Conservation (phyloP, 2,797 vertebrate species). For the Pelodytes ibericus region DNA sequence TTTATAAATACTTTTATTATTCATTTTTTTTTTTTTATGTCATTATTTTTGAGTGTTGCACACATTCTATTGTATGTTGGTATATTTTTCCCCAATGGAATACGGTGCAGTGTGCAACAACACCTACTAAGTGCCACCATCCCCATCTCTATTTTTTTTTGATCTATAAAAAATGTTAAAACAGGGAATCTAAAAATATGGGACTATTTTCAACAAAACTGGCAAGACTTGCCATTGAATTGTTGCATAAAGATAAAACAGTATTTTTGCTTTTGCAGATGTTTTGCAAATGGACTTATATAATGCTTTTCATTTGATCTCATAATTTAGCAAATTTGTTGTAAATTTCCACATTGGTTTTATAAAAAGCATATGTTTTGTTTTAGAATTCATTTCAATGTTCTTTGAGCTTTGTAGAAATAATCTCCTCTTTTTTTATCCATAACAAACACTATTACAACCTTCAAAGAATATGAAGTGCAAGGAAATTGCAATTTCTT, state of each 20-base stretch:
- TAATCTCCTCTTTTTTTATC: background rate
- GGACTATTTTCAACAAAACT: too few species aligned
- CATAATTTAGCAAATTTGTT: background rate
- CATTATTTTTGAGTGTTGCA: too few species aligned
- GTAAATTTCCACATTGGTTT: background rate
- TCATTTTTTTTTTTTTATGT: too few species aligned
- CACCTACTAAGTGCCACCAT: too few species aligned
- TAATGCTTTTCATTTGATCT: background rate
- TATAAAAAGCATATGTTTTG: background rate
- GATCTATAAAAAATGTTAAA: too few species aligned
- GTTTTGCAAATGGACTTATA: background rate
- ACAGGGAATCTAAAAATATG: too few species aligned
- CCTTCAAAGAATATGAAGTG: slow-evolving; percentile 4
- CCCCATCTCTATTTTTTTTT: too few species aligned
- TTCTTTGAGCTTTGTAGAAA: background rate
- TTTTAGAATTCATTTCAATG: background rate
- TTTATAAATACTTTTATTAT: too few species aligned
- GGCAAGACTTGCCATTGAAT: too few species aligned
- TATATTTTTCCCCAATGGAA: too few species aligned
- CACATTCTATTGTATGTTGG: too few species aligned
- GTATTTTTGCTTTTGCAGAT: background rate
- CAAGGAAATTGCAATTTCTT: background rate
- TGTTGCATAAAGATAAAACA: background rate
- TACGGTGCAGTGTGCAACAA: too few species aligned
- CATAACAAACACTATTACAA: background rate